Percentiles rank a stretch among this genome's conserved stretches.
Conservation (phyloP, 1,140 invertebrate species). For the Caerostris extrusa region DNA sequence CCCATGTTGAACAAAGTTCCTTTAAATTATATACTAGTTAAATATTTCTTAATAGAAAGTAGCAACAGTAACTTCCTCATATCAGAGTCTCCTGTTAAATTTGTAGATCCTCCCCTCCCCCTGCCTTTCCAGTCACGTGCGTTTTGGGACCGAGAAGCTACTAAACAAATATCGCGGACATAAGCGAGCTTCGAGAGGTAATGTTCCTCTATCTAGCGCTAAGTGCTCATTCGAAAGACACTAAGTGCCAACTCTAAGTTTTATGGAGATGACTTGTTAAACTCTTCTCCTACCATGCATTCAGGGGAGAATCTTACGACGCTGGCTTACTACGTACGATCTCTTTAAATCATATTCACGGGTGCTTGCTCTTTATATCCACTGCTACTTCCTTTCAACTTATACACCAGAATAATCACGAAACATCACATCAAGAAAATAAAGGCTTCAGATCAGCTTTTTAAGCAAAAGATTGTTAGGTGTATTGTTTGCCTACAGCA, state of each 20-base stretch:
- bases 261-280: constrained; percentile 77
- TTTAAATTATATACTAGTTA: neutral
- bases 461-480: too few relatives aligned
- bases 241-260: constrained; percentile 74
- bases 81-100: constrained; percentile 28
- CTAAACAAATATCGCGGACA: constrained; percentile 76
- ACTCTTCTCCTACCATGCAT: constrained; percentile 64
- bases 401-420: constrained; percentile 62
- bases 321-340: constrained; percentile 74
- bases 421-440: constrained; percentile 21
- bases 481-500: too few relatives aligned
- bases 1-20: neutral
- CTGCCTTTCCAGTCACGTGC: constrained; percentile 65
- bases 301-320: constrained; percentile 62
- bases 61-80: neutral
- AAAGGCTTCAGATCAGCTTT: neutral
- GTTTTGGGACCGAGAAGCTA: constrained; percentile 74
- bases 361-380: constrained; percentile 71
- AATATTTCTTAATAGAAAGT: constrained; percentile 28
- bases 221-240: constrained; percentile 77
- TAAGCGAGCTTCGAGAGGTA: constrained; percentile 75
- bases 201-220: constrained; percentile 77
- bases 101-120: constrained; percentile 37
- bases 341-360: constrained; percentile 76
- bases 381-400: constrained; percentile 62